Conservation (phyloP, 2,888 invertebrate genomes). For the Sinohyriopsis cumingii region DNA sequence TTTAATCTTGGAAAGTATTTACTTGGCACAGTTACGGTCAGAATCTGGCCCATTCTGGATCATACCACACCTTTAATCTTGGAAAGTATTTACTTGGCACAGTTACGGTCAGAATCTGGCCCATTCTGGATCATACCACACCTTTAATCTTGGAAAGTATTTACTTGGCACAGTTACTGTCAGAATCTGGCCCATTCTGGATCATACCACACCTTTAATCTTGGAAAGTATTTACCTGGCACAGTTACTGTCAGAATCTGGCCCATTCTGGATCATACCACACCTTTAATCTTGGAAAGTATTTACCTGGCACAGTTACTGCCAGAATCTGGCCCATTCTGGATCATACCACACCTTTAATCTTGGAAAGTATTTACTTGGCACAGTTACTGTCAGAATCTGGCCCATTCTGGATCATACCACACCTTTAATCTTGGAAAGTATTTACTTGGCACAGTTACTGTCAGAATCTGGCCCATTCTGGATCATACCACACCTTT, state of each 20-base stretch:
- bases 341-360: not conserved
- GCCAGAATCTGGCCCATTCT: too few species aligned
- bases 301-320: too few species aligned
- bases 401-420: not conserved
- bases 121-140: not conserved
- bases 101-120: too few species aligned
- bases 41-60: too few species aligned
- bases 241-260: too few species aligned
- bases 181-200: too few species aligned
- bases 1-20: not conserved
- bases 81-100: too few species aligned
- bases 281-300: not conserved
- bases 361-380: not conserved
- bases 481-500: not conserved
- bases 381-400: too few species aligned
- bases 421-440: not conserved
- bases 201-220: not conserved
- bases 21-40: too few species aligned
- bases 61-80: not conserved
- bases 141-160: not conserved
- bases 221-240: not conserved
- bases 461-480: too few species aligned
- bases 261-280: not conserved
- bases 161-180: too few species aligned
- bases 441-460: too few species aligned